phyloP scores from a whole-genome alignment of 2,113 vertebrate species.

The Mastomys coucha region DNA sequence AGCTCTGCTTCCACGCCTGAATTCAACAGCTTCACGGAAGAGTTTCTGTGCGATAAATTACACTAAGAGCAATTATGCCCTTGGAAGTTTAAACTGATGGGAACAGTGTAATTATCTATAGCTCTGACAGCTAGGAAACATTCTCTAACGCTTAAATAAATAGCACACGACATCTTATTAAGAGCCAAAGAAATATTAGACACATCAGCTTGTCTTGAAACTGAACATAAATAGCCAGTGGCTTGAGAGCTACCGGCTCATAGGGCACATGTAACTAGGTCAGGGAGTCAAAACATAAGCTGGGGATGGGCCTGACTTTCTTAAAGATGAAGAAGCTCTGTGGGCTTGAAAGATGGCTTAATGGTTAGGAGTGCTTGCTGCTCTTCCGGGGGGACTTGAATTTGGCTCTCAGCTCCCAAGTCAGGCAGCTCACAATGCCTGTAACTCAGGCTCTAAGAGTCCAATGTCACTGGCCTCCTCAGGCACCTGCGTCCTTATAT shows the following conservation, averaged over 20 bases:
- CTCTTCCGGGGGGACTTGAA: background rate
- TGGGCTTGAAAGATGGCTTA: background rate
- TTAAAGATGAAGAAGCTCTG: background rate
- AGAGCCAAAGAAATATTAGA: constrained; percentile 13
- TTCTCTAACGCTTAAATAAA: constrained; percentile 25
- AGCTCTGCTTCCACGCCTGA: background rate
- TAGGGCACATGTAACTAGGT: background rate
- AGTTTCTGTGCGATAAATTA: background rate
- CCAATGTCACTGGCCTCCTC: background rate
- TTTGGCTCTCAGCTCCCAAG: background rate
- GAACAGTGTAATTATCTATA: background rate
- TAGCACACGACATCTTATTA: background rate
- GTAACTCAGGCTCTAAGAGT: background rate
- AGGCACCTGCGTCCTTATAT: background rate
- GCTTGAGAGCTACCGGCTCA: background rate
- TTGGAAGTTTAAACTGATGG: background rate
- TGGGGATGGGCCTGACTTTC: background rate
- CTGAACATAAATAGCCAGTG: background rate
- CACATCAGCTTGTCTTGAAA: background rate
- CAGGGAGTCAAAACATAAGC: no score
- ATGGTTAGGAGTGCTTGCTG: background rate
- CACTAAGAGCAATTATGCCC: background rate
- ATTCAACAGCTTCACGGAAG: background rate
- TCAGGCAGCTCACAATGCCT: background rate
- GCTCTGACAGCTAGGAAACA: background rate